These are phyloP conservation scores for Osmerus eperlanus DNA, from an alignment of 2,113 vertebrate genomes.

Conservation along the genomic window DNA sequence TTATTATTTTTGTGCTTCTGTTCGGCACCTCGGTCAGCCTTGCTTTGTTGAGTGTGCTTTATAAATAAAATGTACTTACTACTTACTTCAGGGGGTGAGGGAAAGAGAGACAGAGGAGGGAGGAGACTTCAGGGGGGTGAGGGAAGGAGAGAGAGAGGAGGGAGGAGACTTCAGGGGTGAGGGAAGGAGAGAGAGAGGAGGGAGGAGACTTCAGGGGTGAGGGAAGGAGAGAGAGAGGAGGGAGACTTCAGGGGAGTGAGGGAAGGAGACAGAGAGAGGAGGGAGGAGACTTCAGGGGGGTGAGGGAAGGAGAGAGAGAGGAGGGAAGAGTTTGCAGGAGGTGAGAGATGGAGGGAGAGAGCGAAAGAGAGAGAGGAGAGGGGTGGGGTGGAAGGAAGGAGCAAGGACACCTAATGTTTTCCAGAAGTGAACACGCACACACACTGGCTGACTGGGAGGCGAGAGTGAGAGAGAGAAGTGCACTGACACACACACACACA, in stretches of 20 bases:
- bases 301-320: neutral
- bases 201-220: neutral
- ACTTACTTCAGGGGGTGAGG: neutral
- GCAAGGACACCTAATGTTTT: conserved; percentile 51
- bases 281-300: neutral
- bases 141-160: neutral
- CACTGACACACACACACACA: conserved; percentile 6
- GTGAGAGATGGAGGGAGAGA: neutral
- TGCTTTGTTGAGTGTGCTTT: too few species aligned
- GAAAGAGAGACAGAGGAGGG: neutral
- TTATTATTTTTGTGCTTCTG: too few species aligned
- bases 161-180: neutral
- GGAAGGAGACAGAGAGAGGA: neutral
- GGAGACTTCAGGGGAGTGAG: neutral
- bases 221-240: neutral
- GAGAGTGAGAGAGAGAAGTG: neutral
- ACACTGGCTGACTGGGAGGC: neutral
- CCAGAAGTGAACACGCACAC: conserved; percentile 20
- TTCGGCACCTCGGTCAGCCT: too few species aligned
- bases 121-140: neutral
- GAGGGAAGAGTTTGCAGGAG: neutral
- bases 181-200: neutral
- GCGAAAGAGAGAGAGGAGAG: neutral
- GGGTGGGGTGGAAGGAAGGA: neutral
- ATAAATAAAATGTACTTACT: too few species aligned